Evolutionary conservation across 1,140 invertebrate genomes (phyloP), one percentile per base, ranked within the genome.

Genomic region (Oreohelix idahoensis): DNA sequence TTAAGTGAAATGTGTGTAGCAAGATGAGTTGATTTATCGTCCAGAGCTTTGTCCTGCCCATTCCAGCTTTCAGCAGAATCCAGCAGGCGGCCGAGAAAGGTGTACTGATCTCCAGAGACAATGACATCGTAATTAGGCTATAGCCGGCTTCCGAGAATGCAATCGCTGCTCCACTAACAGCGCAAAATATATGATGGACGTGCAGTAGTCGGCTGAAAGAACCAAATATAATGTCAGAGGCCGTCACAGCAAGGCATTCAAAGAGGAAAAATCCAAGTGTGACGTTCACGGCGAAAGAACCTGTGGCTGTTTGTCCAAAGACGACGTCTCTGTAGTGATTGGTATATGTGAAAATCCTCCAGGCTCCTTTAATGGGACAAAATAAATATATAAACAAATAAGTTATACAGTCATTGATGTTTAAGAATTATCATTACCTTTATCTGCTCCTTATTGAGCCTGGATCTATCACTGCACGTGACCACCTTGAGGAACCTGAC

Each of bases 41-140:
- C 91, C 91, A 92, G 0, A 91, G 70, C 20, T 87, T 51, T 5
- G 87, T 84, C 15, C 89, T 70, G 29, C 86, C 88, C 53, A 87
- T 80, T 49, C 88, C 89, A 15, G 84, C 85, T 82, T 91, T 91
- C 35, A 91, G 76, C 10, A 91, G 81, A 36, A 88, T 91, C 89
- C 88, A 91, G 80, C 90, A 91, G 63, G 91, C 84, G 0, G 88
- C 89, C 0, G 88, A 89, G 83, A 91, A 90, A 1, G 89, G 89
- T 15, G 91, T 92, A 71, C 87, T 90, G 87, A 91, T 89, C 84
- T 91, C 90, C n/a, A 91, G 73, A 58, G 89, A 83, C 23, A 91
- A 86, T 39, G 86, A 87, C 66, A 84, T 88, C 26, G 83, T 83
- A 35, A 85, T 88, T 58, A 90, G 90, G 71, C 77, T 89, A 79